Conservation (phyloP, 1,140 invertebrate genomes). For the Bombus turneri region DNA sequence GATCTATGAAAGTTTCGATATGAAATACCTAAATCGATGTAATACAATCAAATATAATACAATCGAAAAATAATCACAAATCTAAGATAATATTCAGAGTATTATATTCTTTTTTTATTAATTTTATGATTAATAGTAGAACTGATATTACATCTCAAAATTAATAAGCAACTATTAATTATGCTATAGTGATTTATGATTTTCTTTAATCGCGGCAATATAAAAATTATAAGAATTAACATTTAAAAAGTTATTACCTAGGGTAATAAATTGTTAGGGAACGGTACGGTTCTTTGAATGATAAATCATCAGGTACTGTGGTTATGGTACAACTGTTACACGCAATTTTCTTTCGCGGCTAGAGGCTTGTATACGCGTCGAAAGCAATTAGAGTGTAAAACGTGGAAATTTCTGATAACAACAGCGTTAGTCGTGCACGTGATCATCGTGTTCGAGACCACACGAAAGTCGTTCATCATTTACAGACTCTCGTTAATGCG, state of each 20-base stretch:
- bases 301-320: background rate
- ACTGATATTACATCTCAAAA: background rate
- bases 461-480: conserved; percentile 11
- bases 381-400: conserved; percentile 6
- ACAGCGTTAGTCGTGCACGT: background rate
- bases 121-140: background rate
- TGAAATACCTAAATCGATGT: too few species aligned
- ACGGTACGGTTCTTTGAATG: background rate
- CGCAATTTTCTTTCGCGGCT: background rate
- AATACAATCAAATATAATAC: too few species aligned
- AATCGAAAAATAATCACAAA: background rate
- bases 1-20: too few species aligned
- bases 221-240: background rate
- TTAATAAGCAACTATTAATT: background rate
- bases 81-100: background rate
- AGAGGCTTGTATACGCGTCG: background rate
- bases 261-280: too few species aligned
- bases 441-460: background rate
- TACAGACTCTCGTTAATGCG: background rate
- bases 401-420: conserved; percentile 12
- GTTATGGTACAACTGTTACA: background rate
- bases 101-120: background rate
- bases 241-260: background rate
- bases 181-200: background rate
- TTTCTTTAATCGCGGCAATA: background rate